A percentile compares a stretch with the other conserved stretches of the same genome.
Evolutionary conservation across 2,888 invertebrate species (phyloP).

Genomic region (Brachyptera risi): DNA sequence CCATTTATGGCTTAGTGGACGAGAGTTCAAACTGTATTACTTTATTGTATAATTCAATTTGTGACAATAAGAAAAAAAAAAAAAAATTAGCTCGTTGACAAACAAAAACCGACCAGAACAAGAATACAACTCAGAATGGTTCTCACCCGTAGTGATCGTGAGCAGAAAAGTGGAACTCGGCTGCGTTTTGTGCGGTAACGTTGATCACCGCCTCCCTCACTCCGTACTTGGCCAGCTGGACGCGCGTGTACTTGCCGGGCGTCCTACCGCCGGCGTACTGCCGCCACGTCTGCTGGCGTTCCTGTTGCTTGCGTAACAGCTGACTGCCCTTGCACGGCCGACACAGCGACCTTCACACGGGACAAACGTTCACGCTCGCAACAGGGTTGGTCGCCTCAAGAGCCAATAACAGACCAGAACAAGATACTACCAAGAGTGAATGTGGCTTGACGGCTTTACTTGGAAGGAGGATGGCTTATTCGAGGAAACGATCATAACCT

Average conservation of each 20-base stretch:
- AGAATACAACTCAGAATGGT: neutral
- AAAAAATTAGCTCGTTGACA: too few relatives aligned
- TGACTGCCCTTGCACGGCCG: constrained; percentile 22
- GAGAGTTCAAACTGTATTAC: too few relatives aligned
- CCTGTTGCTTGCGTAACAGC: constrained; percentile 11
- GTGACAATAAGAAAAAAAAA: too few relatives aligned
- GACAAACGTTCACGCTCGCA: neutral
- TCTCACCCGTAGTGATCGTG: constrained; percentile 40
- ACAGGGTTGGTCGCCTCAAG: too few relatives aligned
- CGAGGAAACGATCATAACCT: too few relatives aligned
- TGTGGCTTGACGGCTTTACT: too few relatives aligned
- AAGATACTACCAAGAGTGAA: too few relatives aligned
- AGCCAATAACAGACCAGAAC: too few relatives aligned
- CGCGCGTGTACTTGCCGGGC: constrained; percentile 12
- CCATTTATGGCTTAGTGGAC: too few relatives aligned
- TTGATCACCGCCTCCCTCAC: constrained; percentile 39
- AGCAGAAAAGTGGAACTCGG: constrained; percentile 42
- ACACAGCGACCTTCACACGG: neutral
- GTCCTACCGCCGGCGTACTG: constrained; percentile 1
- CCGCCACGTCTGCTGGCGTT: constrained; percentile 5
- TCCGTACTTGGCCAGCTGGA: constrained; percentile 37
- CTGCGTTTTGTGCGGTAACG: constrained; percentile 42
- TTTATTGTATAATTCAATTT: too few relatives aligned
- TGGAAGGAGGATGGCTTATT: too few relatives aligned
- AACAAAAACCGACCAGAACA: too few relatives aligned